Evolutionary conservation across 2,888 invertebrate genomes (phyloP).

Genomic region (Hydraecia micacea): DNA sequence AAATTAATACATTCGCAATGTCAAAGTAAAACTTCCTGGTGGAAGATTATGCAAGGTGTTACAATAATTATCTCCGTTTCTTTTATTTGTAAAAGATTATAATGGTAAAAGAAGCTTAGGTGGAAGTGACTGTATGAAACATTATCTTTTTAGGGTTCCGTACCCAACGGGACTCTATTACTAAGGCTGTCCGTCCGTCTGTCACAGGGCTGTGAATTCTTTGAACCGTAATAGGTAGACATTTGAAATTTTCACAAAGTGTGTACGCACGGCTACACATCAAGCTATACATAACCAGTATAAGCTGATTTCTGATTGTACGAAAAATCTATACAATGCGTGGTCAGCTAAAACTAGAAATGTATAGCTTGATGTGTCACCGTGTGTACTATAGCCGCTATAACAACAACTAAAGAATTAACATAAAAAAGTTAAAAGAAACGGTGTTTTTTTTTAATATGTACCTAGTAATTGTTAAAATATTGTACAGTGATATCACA

Average conservation of each 20-base stretch:
- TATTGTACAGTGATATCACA: too few species aligned
- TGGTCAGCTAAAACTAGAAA: too few species aligned
- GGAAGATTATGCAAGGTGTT: constrained; percentile 46
- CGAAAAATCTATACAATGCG: too few species aligned
- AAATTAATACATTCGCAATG: constrained; percentile 42
- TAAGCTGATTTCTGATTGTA: too few species aligned
- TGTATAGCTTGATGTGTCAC: too few species aligned
- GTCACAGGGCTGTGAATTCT: not conserved
- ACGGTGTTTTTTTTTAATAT: not conserved
- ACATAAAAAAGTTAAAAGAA: not conserved
- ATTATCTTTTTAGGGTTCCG: not conserved
- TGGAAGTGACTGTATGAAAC: constrained; percentile 1
- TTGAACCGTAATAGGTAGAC: not conserved
- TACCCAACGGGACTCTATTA: not conserved
- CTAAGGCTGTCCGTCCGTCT: not conserved
- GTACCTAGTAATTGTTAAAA: not conserved
- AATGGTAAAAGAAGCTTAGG: constrained; percentile 30
- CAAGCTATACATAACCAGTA: too few species aligned
- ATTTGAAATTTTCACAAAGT: not conserved
- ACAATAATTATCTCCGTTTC: constrained; percentile 29
- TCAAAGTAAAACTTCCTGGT: constrained; percentile 55
- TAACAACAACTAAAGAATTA: not conserved
- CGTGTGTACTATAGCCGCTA: not conserved
- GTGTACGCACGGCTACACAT: too few species aligned
- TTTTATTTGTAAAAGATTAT: constrained; percentile 47